Conservation (phyloP, 1,140 invertebrate genomes). For the Ceratosolen solmsi region DNA sequence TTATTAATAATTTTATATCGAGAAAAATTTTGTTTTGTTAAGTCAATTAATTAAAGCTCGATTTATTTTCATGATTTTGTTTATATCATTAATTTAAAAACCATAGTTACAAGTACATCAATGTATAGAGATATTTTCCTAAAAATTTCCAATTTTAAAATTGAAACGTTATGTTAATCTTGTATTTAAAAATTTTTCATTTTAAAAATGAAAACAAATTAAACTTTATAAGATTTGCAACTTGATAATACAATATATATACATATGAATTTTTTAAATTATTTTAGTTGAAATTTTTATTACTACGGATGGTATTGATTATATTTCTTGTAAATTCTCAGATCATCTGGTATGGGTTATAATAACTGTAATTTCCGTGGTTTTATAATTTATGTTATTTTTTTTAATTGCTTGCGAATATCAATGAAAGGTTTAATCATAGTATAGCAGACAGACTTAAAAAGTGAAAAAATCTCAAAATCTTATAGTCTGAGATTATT, state of each 20-base stretch:
- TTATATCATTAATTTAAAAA: no score
- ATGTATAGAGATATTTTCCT: no score
- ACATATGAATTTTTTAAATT: neutral
- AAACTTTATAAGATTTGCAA: no score
- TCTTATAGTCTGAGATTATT: conserved; percentile 11
- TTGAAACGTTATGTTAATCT: no score
- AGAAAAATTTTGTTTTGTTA: no score
- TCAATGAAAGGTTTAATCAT: conserved; percentile 36
- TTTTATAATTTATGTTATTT: conserved; percentile 30
- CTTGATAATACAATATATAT: neutral
- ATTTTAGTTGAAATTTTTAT: conserved; percentile 1
- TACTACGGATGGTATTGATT: neutral
- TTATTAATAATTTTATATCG: no score
- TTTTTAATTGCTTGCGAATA: conserved; percentile 20
- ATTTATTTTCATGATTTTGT: no score
- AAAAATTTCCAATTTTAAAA: no score
- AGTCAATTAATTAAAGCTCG: no score
- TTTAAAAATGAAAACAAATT: no score
- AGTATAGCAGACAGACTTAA: conserved; percentile 20
- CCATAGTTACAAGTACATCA: no score
- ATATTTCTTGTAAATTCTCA: neutral
- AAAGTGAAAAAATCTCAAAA: conserved; percentile 13
- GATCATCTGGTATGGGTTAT: conserved; percentile 23
- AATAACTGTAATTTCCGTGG: conserved; percentile 25
- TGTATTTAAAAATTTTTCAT: no score